Base-by-base conservation (phyloP, 1,140 invertebrate genomes). In the Acromyrmex heyeri region DNA sequence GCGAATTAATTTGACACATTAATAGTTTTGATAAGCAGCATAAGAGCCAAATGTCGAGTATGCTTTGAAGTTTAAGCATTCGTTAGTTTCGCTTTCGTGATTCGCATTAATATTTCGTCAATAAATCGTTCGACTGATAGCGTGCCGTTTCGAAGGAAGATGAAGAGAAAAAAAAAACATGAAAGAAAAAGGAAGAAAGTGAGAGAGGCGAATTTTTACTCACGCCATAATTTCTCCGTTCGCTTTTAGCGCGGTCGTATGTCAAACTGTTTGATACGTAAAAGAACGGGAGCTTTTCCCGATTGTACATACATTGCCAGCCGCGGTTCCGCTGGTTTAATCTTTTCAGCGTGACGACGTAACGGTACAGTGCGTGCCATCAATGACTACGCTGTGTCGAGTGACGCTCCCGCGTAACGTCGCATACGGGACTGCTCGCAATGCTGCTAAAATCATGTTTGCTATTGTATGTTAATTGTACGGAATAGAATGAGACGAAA, bases 331-430 rank as follows among this genome's bases (percentile, higher is more conserved):
- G 89, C 83, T 70, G 89, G 69, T 91, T 91, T 87, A 86, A 91
- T 91, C 91, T 81, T 82, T 86, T 83, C 85, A 91, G 87, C 91
- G 90, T 92, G 91, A 92, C 92, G 91, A 57, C 44, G 85, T 92
- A 93, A 93, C 92, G 91, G 92, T 92, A 90, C 87, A 72, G 27
- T 91, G 91, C 75, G 83, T 92, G 77, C 78, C 85, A 85, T 91
- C 91, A 91, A 92, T 92, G 89, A 78, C 57, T 53, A 81, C 12
- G 38, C 50, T n/a, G 62, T 55, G 65, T 48, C 65, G 21, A 69
- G 38, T 21, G 65, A 24, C 65, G 34, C 62, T 76, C n/a, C 79
- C 30, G n/a, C 34, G 55, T 85, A 69, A 87, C 72, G 65, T 86
- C n/a, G 10, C 62, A 21, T 30, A 34, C 18, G 65, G 48, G 27